phyloP scores from a whole-genome alignment of 2,888 invertebrate species.

The Geotrupes spiniger region DNA sequence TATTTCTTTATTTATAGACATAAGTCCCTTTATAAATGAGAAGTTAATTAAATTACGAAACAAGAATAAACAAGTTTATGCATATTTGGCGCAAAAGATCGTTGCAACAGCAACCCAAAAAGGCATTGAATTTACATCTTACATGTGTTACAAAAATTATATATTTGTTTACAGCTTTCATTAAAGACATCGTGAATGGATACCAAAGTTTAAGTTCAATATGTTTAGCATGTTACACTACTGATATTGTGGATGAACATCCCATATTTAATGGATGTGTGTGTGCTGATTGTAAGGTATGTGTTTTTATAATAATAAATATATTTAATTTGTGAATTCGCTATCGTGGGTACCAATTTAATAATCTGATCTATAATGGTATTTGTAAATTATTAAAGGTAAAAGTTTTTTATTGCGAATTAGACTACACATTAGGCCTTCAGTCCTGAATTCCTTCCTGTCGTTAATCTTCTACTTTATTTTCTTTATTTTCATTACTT shows the following conservation, averaged over 20 bases:
- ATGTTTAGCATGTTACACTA: conserved; percentile 17
- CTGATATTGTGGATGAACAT: conserved; percentile 32
- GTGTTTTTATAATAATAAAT: conserved; percentile 5
- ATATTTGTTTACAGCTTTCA: too few relatives aligned
- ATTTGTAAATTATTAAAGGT: too few relatives aligned
- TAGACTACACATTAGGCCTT: too few relatives aligned
- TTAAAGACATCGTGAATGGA: conserved; percentile 6
- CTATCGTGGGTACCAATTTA: too few relatives aligned
- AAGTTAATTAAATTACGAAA: conserved; percentile 10
- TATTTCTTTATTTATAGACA: background rate
- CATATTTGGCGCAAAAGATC: conserved; percentile 11
- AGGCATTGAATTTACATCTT: too few relatives aligned
- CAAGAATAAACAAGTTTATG: conserved; percentile 12
- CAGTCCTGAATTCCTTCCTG: too few relatives aligned
- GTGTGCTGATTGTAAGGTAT: conserved; percentile 44
- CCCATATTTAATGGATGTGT: conserved; percentile 43
- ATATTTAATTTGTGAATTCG: too few relatives aligned
- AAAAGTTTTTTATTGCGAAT: too few relatives aligned
- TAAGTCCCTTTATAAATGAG: conserved; percentile 7
- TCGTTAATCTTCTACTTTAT: too few relatives aligned
- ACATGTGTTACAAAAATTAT: too few relatives aligned
- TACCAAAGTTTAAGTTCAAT: conserved; percentile 7
- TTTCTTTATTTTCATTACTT: too few relatives aligned
- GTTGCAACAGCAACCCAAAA: conserved; percentile 1
- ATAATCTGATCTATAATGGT: too few relatives aligned